Evolutionary conservation across 1,140 invertebrate genomes (phyloP).

Genomic region (Sitobion miscanthi): DNA sequence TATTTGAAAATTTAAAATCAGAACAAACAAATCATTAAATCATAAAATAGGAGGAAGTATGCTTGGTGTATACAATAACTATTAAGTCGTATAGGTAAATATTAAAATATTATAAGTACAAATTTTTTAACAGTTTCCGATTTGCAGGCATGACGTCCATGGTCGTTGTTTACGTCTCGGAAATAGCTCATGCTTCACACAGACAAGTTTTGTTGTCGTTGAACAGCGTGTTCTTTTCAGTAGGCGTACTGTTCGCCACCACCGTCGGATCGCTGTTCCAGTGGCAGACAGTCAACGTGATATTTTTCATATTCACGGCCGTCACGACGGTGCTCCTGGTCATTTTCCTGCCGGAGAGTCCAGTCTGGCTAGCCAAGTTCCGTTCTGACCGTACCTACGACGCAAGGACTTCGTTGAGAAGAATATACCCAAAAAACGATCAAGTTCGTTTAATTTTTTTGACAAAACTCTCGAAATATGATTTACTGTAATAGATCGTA

Average conservation of each 20-base stretch:
- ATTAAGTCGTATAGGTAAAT: neutral
- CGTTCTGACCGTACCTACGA: neutral
- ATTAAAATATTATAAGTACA: neutral
- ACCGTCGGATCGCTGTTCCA: conserved; percentile 63
- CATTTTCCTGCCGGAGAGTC: conserved; percentile 67
- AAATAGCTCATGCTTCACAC: conserved; percentile 66
- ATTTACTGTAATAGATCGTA: neutral
- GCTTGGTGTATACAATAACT: neutral
- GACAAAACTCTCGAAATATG: neutral
- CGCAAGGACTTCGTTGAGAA: neutral
- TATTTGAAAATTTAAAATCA: neutral
- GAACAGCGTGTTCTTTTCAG: conserved; percentile 64
- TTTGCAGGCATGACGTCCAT: conserved; percentile 65
- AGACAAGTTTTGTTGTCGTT: conserved; percentile 67
- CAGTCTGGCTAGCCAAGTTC: conserved; percentile 64
- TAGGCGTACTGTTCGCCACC: conserved; percentile 66
- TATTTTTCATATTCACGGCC: conserved; percentile 61
- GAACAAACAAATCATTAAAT: neutral
- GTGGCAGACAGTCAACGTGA: conserved; percentile 65
- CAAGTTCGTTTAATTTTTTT: neutral
- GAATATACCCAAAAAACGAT: conserved; percentile 15
- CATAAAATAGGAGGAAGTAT: neutral
- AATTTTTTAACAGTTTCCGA: neutral
- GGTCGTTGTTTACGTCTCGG: conserved; percentile 67
- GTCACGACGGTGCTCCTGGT: conserved; percentile 33